Conservation (phyloP, 2,888 invertebrate genomes). For the Spodoptera picta region DNA sequence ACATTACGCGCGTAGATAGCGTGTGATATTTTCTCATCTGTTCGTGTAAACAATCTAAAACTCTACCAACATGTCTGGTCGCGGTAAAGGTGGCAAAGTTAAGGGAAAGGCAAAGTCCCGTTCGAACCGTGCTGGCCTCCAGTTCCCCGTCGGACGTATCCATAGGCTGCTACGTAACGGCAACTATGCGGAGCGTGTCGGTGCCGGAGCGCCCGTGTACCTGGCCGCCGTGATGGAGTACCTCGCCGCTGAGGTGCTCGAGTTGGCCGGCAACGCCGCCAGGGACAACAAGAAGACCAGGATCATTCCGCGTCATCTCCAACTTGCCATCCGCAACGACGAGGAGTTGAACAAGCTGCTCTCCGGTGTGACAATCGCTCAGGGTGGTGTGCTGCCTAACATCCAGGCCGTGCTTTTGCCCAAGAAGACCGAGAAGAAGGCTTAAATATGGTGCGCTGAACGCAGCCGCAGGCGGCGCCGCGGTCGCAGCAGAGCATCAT, state of each 20-base stretch:
- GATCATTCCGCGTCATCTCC: slow-evolving; percentile 92
- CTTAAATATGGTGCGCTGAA: slow-evolving; percentile 23
- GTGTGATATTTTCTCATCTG: too few relatives aligned
- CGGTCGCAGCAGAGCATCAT: background rate
- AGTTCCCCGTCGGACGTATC: slow-evolving; percentile 86
- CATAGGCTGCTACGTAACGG: slow-evolving; percentile 88
- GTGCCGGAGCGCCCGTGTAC: slow-evolving; percentile 80
- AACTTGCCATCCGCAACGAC: slow-evolving; percentile 93
- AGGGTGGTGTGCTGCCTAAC: slow-evolving; percentile 94
- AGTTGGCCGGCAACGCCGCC: too few relatives aligned
- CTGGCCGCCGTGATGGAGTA: slow-evolving; percentile 71
- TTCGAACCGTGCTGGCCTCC: slow-evolving; percentile 86
- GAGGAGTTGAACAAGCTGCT: slow-evolving; percentile 93
- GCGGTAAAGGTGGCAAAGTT: slow-evolving; percentile 71
- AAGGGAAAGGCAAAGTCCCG: slow-evolving; percentile 78
- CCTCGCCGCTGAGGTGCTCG: too few relatives aligned
- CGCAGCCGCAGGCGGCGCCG: too few relatives aligned
- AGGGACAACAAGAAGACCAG: slow-evolving; percentile 57
- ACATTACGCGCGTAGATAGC: too few relatives aligned
- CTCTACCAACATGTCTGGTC: slow-evolving; percentile 13
- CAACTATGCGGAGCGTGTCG: slow-evolving; percentile 82
- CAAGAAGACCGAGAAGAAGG: slow-evolving; percentile 88
- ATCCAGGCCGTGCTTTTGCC: slow-evolving; percentile 93
- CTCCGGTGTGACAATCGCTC: slow-evolving; percentile 93
- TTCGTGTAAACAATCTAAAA: too few relatives aligned